Percentiles rank a stretch among this genome's conserved stretches.
Evolutionary conservation across 2,888 invertebrate species (phyloP).

Genomic region (Athrips mouffetella): DNA sequence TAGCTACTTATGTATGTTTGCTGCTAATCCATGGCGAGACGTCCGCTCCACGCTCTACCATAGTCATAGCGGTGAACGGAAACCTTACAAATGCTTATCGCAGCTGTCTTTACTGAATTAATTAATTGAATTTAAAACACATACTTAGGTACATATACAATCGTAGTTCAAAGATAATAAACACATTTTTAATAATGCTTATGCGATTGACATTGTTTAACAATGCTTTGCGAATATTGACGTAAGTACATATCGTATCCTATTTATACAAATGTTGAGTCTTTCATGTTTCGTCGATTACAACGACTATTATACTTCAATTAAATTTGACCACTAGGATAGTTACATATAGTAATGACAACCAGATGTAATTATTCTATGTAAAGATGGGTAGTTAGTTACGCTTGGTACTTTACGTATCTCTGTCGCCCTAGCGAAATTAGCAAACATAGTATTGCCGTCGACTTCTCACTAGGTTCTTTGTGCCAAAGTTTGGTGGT

Average conservation of each 20-base stretch:
- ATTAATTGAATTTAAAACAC: not conserved
- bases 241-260: slow-evolving; percentile 8
- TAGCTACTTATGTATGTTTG: slow-evolving; percentile 26
- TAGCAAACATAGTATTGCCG: too few relatives aligned
- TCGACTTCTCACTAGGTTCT: too few relatives aligned
- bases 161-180: not conserved
- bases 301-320: too few relatives aligned
- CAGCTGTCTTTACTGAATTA: not conserved
- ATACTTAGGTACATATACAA: not conserved
- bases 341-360: too few relatives aligned
- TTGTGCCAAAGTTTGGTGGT: too few relatives aligned
- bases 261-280: too few relatives aligned
- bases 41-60: slow-evolving; percentile 25
- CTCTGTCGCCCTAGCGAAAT: too few relatives aligned
- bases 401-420: too few relatives aligned
- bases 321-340: too few relatives aligned
- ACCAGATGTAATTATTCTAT: too few relatives aligned
- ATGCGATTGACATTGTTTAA: slow-evolving; percentile 25
- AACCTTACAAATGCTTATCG: slow-evolving; percentile 37
- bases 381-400: too few relatives aligned
- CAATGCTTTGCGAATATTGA: slow-evolving; percentile 29
- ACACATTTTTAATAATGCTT: slow-evolving; percentile 7
- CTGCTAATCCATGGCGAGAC: slow-evolving; percentile 19
- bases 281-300: too few relatives aligned
- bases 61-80: slow-evolving; percentile 20